Percentiles rank a stretch among this genome's conserved stretches.
Conservation (phyloP, 1,140 invertebrate species). For the Saccostrea cuccullata region DNA sequence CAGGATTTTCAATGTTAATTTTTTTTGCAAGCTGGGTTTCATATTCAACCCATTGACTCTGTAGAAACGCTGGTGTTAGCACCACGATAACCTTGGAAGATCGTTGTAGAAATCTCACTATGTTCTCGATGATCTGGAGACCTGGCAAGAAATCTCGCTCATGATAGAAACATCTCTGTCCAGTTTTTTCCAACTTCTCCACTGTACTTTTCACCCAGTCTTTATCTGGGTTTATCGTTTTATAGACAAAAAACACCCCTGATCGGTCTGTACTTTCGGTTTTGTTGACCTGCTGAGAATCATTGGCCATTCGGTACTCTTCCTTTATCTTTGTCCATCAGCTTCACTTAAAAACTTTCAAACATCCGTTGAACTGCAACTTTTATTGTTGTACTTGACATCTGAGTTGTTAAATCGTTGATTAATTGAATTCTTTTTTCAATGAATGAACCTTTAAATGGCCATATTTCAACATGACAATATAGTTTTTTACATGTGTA, state of each 20-base stretch:
- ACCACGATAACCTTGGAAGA: conserved; percentile 44
- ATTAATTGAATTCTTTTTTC: no score
- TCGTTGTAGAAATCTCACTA: conserved; percentile 31
- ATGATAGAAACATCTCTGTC: conserved; percentile 44
- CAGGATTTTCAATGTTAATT: neutral
- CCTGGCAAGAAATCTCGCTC: conserved; percentile 46
- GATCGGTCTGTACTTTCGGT: neutral
- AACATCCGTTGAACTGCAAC: no score
- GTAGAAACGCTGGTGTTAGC: conserved; percentile 39
- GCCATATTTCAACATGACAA: no score
- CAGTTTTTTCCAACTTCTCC: conserved; percentile 1
- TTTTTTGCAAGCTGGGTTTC: conserved; percentile 45
- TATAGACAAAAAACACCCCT: conserved; percentile 44
- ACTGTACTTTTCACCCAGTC: conserved; percentile 37
- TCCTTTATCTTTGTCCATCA: neutral
- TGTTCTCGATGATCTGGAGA: conserved; percentile 41
- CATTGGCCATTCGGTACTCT: neutral
- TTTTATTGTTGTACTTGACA: no score
- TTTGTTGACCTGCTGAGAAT: neutral
- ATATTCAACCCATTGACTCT: conserved; percentile 45
- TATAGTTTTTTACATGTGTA: no score
- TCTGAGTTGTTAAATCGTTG: no score
- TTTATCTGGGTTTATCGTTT: conserved; percentile 42
- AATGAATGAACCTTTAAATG: no score
- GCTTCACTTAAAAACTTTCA: no score